Evolutionary conservation across 2,888 invertebrate species (phyloP), one percentile per base, ranked within the genome.

Genomic region (Ethmia dodecea): DNA sequence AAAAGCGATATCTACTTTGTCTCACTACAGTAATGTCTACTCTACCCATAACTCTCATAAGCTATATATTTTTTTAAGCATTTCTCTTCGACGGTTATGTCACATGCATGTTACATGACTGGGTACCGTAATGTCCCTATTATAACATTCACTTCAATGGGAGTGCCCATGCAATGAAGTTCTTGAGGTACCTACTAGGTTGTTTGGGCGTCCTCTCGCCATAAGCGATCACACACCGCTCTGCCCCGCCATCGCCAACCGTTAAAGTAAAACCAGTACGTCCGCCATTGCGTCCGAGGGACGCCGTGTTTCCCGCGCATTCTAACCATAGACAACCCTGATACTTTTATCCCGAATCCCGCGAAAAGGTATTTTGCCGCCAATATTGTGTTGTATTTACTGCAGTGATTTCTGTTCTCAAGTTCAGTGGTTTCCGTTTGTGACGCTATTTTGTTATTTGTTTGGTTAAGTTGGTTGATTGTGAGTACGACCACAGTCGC

Each of bases 231-330:
- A n/a, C 22, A 22, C 22, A n/a, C 22, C 18, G n/a, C 8, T 22
- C 20, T 9, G 31, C 31, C 30, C 12, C 14, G 14, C 28, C 12
- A 22, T 29, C 1, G 22, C n/a, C 22, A 11, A 26, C 10, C 28
- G 30, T 33, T 24, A 15, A 38, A 39, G 36, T 24, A 15, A 38
- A 39, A 43, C 42, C 78, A 76, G 79, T 78, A 45, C 54, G 63
- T 59, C 60, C 52, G 61, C 47, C 50, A 61, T 53, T 49, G 62
- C 58, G 63, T 47, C 47, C 50, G 60, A 54, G 64, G 46, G 36
- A 56, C 57, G 69, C 52, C 75, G 80, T 49, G 65, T 76, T 69
- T 73, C 60, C 61, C 73, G 72, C 68, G 63, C 47, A 40, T 55
- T 55, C 35, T 4, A 12, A 45, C 54, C 61, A 73, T 61, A 73